Conservation (phyloP, 2,888 invertebrate species). For the Noctua pronuba region DNA sequence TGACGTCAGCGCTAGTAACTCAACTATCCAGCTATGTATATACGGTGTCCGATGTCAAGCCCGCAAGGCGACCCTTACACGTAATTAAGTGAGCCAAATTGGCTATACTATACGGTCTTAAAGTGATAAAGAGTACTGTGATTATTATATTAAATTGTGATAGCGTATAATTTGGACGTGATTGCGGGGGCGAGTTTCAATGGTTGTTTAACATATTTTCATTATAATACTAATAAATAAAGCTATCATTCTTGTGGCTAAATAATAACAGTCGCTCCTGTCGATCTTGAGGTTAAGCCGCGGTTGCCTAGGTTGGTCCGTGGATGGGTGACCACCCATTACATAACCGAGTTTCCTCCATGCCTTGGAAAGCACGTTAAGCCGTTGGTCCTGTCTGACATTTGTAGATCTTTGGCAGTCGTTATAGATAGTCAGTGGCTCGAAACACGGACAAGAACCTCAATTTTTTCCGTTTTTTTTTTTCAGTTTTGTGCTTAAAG, state of each 20-base stretch:
- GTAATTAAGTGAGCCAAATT: constrained; percentile 78
- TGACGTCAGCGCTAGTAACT: constrained; percentile 43
- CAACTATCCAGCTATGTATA: constrained; percentile 55
- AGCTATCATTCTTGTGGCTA: neutral
- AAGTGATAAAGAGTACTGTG: constrained; percentile 63
- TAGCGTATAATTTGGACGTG: neutral
- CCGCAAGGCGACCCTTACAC: constrained; percentile 67
- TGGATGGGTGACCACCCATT: neutral
- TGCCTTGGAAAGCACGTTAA: neutral
- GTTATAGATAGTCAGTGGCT: neutral
- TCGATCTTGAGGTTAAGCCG: neutral
- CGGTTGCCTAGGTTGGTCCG: neutral
- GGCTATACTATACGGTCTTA: constrained; percentile 65
- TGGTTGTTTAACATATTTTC: neutral
- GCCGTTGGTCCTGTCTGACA: neutral
- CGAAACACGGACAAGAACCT: no score
- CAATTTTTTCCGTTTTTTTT: no score
- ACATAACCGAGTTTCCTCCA: neutral
- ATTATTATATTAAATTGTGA: constrained; percentile 48
- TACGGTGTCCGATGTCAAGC: constrained; percentile 70
- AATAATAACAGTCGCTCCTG: neutral
- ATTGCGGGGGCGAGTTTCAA: neutral
- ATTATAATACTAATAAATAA: neutral
- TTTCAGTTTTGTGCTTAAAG: no score
- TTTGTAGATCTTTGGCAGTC: neutral